Conservation (phyloP, 23 tunicate species). For the Oikopleura vanhoeffeni region DNA sequence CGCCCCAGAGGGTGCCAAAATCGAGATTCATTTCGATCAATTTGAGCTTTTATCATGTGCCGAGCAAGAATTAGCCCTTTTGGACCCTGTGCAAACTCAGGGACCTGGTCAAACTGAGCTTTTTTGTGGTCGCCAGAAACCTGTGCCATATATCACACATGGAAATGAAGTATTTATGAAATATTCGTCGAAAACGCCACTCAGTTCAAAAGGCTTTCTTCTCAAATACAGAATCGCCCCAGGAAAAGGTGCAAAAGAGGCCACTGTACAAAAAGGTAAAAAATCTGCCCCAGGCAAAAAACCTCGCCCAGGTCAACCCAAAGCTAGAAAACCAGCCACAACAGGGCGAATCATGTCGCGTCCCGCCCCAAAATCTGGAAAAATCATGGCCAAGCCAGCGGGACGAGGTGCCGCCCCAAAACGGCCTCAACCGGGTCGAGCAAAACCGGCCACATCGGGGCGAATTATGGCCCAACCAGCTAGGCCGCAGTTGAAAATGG, state of each 20-base stretch:
- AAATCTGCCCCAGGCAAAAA: too few species aligned
- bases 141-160: background rate
- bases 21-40: background rate
- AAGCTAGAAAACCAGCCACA: too few species aligned
- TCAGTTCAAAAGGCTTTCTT: background rate
- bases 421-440: too few species aligned
- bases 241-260: background rate
- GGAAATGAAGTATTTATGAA: background rate
- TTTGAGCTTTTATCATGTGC: background rate
- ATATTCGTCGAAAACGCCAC: background rate
- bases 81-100: background rate
- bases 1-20: constrained; percentile 4
- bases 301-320: too few species aligned
- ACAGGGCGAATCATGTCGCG: too few species aligned
- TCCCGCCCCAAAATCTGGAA: too few species aligned
- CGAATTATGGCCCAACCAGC: too few species aligned
- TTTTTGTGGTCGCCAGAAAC: background rate
- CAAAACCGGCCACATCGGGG: too few species aligned
- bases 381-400: background rate
- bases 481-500: background rate
- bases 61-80: background rate
- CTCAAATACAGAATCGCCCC: background rate
- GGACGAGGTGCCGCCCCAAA: background rate
- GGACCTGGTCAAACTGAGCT: background rate
- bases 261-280: too few species aligned